Evolutionary conservation across 2,113 vertebrate species (phyloP), one percentile per base, ranked within the genome.

Genomic region (Notechis scutatus): DNA sequence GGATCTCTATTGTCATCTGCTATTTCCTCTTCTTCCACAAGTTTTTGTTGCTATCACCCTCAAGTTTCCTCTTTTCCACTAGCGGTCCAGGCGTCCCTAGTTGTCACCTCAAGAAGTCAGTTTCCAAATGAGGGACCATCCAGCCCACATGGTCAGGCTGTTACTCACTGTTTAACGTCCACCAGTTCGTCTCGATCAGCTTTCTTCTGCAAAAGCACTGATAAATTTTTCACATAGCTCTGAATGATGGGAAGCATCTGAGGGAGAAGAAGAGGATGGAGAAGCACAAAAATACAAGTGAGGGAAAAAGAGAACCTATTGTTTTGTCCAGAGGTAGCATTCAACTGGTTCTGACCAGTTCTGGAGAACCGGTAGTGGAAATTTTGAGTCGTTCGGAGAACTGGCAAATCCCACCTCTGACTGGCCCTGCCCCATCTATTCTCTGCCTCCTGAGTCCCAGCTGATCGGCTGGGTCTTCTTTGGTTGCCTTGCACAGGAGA

Each of bases 241-340:
- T 97, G 95, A 95, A 98, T 98, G 90, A 98, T 97, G n/a, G 91
- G 92, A 95, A 97, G 97, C 96, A 98, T 97, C 97, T 97, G 93
- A 86, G 9, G 0, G 85, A 23, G 39, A 50, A 86, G 21, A 34
- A 34, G 6, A 26, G n/a, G 10, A 42, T 42, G 81, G 18, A 15
- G 29, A 12, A 39, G 20, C 34, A 21, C 15, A 52, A 8, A 11
- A 85, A 85, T 21, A 3, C 81, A 85, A 85, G 4, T 39, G 1
- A 20, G 21, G 34, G 81, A 42, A 11, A 52, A 52, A 52, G 50
- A 12, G 50, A 52, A 12, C 9, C 50, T 12, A 52, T 52, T 52
- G 50, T 12, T 52, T 50, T 50, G 47, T 50, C 47, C 47, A 50
- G 47, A 50, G 47, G 47, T 50, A 9, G 47, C 8, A 9, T 50